Conservation (phyloP, 2,113 vertebrate species). For the Merops nubicus region DNA sequence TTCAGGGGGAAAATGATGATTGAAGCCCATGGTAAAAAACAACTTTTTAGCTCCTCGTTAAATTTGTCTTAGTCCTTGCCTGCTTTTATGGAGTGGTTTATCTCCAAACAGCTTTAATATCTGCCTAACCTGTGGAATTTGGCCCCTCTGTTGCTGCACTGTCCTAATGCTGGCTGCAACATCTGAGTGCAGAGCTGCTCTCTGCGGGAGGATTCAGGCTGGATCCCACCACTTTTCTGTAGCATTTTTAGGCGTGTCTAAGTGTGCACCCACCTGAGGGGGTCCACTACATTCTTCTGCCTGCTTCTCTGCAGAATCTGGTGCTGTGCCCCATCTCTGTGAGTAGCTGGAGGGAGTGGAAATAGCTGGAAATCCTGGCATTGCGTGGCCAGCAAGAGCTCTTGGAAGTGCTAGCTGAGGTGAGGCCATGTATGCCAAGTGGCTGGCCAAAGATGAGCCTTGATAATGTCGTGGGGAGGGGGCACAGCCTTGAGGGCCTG, state of each 20-base stretch:
- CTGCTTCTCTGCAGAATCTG: not conserved
- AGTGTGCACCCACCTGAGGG: not conserved
- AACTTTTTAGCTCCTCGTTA: not conserved
- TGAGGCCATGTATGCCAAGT: not conserved
- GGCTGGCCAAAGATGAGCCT: not conserved
- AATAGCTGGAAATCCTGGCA: not conserved
- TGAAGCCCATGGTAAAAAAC: not conserved
- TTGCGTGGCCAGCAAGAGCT: not conserved
- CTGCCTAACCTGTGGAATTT: not conserved
- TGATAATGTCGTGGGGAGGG: not conserved
- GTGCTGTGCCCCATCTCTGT: not conserved
- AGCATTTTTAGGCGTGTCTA: rapidly evolving
- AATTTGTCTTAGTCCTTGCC: not conserved
- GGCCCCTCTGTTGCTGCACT: not conserved
- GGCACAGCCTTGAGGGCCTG: rapidly evolving
- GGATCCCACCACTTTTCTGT: not conserved
- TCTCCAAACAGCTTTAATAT: not conserved
- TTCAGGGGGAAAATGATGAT: not conserved
- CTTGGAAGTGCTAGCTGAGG: not conserved
- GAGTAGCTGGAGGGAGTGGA: not conserved
- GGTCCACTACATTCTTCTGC: not conserved
- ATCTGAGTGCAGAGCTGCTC: not conserved
- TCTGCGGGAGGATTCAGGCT: not conserved
- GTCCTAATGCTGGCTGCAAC: rapidly evolving
- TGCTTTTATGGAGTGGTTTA: not conserved